Base-by-base conservation (phyloP, 2,888 invertebrate genomes). In the Xestoiulus laeticollis region DNA sequence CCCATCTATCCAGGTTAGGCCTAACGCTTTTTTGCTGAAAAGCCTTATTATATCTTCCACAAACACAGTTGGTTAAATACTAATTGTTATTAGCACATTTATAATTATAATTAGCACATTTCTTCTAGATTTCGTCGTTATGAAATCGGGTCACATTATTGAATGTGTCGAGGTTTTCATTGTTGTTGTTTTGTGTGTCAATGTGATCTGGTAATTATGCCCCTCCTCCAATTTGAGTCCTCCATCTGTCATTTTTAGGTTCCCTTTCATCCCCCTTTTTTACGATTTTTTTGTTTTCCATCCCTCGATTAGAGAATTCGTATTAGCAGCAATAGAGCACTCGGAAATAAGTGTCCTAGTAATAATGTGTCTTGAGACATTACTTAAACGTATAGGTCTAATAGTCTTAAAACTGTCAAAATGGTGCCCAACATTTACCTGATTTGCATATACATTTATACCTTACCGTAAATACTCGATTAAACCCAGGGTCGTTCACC, bases 201-300 rank as follows among this genome's bases (percentile, higher is more conserved):
- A 78, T 30, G 78, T 12, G 16, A 78, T 78, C 30, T 48, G 78
- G 68, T 6, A 68, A 43, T 68, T 19, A 68, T 26, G 68, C 26
- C 30, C 78, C 78, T 30, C 30, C 78, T 16, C 78, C 78, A 2
- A 10, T 10, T 78, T 30, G 30, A 78, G 78, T 14, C 78, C 30
- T 78, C 78, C 78, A 78, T 78, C 78, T 78, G 78, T 78, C 30
- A 30, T 78, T 78, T 78, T 78, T 30, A 14, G 30, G n/a, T n/a
- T 14, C 16, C 14, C 30, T 30, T 78, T 32, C 8, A n/a, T 19
- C 53, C 30, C 78, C 78, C 78, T 8, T 68, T 68, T 26, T 10
- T 14, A 16, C 5, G 14, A 16, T 8, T 26, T 48, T 12, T 78
- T 30, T n/a, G 59, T 22, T 68, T 22, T 22, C 59, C 8, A 30